Conservation (phyloP, 2,113 vertebrate species). For the Dicrurus megarhynchus region DNA sequence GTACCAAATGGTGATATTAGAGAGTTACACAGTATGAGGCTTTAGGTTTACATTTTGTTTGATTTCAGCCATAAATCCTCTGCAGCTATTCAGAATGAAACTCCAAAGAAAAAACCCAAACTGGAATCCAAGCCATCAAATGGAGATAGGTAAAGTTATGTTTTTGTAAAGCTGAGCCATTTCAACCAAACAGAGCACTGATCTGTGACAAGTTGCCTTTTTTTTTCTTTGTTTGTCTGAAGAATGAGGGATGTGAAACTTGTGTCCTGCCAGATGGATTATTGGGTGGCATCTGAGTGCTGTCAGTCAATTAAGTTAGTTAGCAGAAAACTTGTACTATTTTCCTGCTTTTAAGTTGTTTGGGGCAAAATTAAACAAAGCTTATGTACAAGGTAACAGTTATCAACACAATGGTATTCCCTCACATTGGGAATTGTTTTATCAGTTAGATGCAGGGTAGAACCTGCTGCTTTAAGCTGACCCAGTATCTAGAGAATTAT, state of each 20-base stretch:
- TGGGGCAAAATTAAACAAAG: conserved; percentile 42
- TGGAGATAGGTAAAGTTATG: conserved; percentile 91
- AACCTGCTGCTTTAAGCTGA: conserved; percentile 45
- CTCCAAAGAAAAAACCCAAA: conserved; percentile 99
- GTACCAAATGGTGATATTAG: conserved; percentile 30
- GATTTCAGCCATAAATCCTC: conserved; percentile 96
- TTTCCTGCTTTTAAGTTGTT: conserved; percentile 13
- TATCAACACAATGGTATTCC: not conserved
- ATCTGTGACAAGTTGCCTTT: conserved; percentile 12
- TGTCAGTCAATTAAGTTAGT: not conserved
- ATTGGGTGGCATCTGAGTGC: conserved; percentile 34
- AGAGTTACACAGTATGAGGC: conserved; percentile 31
- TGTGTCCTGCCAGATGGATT: not conserved
- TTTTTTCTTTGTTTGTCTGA: not conserved
- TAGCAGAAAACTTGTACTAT: conserved; percentile 33
- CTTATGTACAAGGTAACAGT: not conserved
- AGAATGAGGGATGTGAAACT: conserved; percentile 13
- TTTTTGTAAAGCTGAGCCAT: conserved; percentile 54
- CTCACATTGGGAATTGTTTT: not conserved
- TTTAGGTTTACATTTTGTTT: conserved; percentile 65
- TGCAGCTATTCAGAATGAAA: conserved; percentile 97
- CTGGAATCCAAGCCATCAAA: conserved; percentile 99
- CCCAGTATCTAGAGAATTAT: conserved; percentile 28
- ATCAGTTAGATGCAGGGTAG: not conserved
- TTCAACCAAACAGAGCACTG: conserved; percentile 12